A percentile compares a stretch with the other conserved stretches of the same genome.
Conservation (phyloP, 2,888 invertebrate genomes). For the Cheilosia impressa region DNA sequence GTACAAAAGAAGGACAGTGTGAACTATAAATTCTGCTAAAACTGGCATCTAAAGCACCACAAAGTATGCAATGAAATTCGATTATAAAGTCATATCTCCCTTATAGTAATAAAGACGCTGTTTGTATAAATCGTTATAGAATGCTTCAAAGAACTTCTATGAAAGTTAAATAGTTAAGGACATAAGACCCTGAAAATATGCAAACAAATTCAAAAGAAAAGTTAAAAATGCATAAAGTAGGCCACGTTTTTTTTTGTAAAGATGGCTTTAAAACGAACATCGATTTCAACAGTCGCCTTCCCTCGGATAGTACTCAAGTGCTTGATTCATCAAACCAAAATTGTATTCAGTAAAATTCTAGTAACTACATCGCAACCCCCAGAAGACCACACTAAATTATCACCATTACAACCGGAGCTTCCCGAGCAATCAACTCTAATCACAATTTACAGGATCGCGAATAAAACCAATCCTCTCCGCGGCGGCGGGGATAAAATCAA, state of each 20-base stretch:
- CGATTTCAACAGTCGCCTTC: too few species aligned
- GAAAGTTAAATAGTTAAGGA: too few species aligned
- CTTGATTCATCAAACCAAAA: neutral
- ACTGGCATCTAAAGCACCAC: neutral
- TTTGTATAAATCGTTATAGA: too few species aligned
- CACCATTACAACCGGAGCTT: slow-evolving; percentile 4
- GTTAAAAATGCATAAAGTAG: too few species aligned
- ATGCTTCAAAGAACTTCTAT: too few species aligned
- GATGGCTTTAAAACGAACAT: too few species aligned
- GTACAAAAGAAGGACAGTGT: neutral
- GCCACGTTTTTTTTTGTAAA: too few species aligned
- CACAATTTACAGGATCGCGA: slow-evolving; percentile 17
- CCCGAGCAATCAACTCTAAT: slow-evolving; percentile 33
- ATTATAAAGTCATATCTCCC: fast-evolving
- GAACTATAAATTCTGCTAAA: neutral
- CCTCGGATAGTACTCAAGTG: too few species aligned
- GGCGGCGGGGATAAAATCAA: slow-evolving; percentile 28
- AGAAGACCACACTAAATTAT: slow-evolving; percentile 19
- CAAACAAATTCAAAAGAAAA: too few species aligned
- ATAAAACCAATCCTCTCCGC: slow-evolving; percentile 42
- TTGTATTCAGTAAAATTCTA: neutral
- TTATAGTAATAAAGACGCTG: too few species aligned
- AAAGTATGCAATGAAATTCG: neutral
- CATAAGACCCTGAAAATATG: too few species aligned
- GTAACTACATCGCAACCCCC: neutral